These are phyloP conservation scores for Calephelis nemesis DNA, from an alignment of 1,140 invertebrate genomes.

Conservation along the genomic window DNA sequence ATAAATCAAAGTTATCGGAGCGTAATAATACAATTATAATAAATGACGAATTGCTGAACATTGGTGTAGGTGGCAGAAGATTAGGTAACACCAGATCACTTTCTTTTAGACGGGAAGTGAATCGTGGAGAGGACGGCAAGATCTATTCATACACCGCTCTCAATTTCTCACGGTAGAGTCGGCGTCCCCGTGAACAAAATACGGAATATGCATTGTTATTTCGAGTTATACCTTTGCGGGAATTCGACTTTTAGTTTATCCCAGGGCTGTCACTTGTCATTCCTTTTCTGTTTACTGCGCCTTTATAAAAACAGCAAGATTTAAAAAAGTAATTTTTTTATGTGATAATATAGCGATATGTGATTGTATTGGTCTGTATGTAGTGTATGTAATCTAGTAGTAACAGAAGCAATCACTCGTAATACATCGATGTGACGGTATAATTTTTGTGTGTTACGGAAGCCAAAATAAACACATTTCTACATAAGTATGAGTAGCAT, in stretches of 20 bases:
- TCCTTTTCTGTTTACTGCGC: too few species aligned
- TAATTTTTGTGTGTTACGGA: too few species aligned
- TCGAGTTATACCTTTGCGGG: slow-evolving; percentile 6
- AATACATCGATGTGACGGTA: too few species aligned
- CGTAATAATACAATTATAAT: slow-evolving; percentile 25
- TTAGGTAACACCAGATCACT: slow-evolving; percentile 63
- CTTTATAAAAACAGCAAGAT: too few species aligned
- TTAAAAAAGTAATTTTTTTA: too few species aligned
- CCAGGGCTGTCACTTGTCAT: too few species aligned
- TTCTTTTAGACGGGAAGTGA: slow-evolving; percentile 52
- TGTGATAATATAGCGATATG: too few species aligned
- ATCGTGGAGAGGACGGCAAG: slow-evolving; percentile 30
- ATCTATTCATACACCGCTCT: slow-evolving; percentile 49
- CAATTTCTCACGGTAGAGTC: slow-evolving; percentile 54
- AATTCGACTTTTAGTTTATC: neutral
- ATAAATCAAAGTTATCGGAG: slow-evolving; percentile 11
- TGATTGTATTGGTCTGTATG: too few species aligned
- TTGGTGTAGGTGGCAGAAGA: slow-evolving; percentile 37
- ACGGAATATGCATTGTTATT: slow-evolving; percentile 25
- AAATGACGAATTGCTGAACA: slow-evolving; percentile 21
- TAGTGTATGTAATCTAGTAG: too few species aligned
- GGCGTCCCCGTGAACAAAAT: slow-evolving; percentile 39
- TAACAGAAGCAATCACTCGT: too few species aligned
- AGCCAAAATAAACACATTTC: too few species aligned
- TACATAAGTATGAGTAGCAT: too few species aligned